Percentiles rank a stretch among this genome's conserved stretches.
These are phyloP conservation scores for Phortica okadai DNA, from an alignment of 2,888 invertebrate species.

Conservation along the genomic window DNA sequence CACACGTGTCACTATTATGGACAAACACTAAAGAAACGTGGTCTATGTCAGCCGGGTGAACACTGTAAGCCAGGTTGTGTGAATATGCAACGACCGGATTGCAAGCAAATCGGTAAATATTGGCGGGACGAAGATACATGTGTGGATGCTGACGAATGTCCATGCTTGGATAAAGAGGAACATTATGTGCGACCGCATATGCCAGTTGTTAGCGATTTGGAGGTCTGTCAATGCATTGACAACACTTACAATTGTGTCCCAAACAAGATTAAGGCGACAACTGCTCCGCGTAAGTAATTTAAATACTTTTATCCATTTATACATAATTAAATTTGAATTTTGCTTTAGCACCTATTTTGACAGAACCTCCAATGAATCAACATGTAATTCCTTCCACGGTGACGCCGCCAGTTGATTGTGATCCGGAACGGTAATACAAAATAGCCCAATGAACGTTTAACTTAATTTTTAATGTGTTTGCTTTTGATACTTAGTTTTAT, in stretches of 20 bases:
- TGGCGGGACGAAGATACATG: constrained; percentile 87
- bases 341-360: constrained; percentile 36
- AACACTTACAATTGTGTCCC: constrained; percentile 83
- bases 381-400: constrained; percentile 57
- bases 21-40: constrained; percentile 66
- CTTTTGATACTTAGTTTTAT: constrained; percentile 57
- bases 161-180: constrained; percentile 83
- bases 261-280: constrained; percentile 54
- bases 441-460: constrained; percentile 3
- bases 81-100: constrained; percentile 76
- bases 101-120: constrained; percentile 78
- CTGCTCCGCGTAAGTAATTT: constrained; percentile 47
- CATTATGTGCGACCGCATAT: constrained; percentile 84
- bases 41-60: constrained; percentile 70
- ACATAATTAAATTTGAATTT: constrained; percentile 18
- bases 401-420: constrained; percentile 78
- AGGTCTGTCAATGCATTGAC: constrained; percentile 87
- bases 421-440: constrained; percentile 71
- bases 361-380: not conserved
- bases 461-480: not conserved
- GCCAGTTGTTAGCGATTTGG: constrained; percentile 79
- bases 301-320: constrained; percentile 28
- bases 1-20: constrained; percentile 83
- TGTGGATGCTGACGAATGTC: constrained; percentile 84
- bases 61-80: constrained; percentile 73